Conservation (phyloP, 2,888 invertebrate species). For the Epinotia ramella region DNA sequence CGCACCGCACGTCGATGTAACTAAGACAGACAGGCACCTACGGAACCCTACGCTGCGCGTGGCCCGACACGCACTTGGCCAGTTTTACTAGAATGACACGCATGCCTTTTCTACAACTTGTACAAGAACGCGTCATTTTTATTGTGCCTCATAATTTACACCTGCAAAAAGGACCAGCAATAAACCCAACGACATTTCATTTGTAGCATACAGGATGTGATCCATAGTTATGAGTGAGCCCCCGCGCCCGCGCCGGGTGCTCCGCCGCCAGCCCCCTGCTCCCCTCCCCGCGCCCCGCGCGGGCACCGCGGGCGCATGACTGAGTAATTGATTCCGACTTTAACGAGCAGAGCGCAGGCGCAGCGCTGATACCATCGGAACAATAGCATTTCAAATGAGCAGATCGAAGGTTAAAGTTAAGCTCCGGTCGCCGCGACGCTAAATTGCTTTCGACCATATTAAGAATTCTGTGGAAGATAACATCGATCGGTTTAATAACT, state of each 20-base stretch:
- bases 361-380: conserved; percentile 42
- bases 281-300: conserved; percentile 21
- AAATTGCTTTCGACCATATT: conserved; percentile 42
- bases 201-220: conserved; percentile 32
- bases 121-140: conserved; percentile 14
- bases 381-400: conserved; percentile 40
- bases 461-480: conserved; percentile 39
- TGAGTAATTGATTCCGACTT: conserved; percentile 45
- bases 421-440: conserved; percentile 32
- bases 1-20: too few relatives aligned
- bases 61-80: too few relatives aligned
- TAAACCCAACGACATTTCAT: conserved; percentile 34
- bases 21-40: too few relatives aligned
- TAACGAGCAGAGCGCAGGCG: conserved; percentile 42
- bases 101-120: neutral
- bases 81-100: neutral
- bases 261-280: neutral
- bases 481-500: conserved; percentile 42
- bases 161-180: conserved; percentile 23
- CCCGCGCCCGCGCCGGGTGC: conserved; percentile 25
- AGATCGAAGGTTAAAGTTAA: conserved; percentile 43
- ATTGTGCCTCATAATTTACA: conserved; percentile 15
- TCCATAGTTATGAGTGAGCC: conserved; percentile 36
- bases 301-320: conserved; percentile 49
- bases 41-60: too few relatives aligned